Conservation (phyloP, 2,113 vertebrate species). For the Turdus rufiventris region DNA sequence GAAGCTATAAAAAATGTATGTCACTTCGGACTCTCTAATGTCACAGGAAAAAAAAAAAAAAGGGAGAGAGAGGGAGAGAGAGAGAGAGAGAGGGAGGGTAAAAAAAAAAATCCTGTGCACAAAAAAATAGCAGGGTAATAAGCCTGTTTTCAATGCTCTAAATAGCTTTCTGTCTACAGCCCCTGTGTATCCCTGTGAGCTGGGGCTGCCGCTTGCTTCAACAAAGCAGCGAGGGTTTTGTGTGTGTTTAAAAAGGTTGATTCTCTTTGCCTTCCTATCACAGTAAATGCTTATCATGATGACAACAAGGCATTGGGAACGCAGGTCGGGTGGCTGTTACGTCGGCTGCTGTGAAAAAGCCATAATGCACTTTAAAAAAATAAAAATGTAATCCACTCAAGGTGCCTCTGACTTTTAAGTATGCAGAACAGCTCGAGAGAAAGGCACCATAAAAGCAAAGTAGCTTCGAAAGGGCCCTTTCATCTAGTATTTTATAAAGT, state of each 20-base stretch:
- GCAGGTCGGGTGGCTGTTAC: conserved; percentile 30
- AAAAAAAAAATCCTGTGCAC: conserved; percentile 67
- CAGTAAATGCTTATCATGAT: conserved; percentile 64
- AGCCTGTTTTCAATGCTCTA: conserved; percentile 90
- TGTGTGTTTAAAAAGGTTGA: conserved; percentile 65
- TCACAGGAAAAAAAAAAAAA: conserved; percentile 80
- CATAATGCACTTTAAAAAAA: conserved; percentile 40
- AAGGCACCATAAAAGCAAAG: conserved; percentile 61
- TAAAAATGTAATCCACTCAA: conserved; percentile 56
- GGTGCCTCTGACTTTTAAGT: conserved; percentile 76
- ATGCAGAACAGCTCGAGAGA: conserved; percentile 68
- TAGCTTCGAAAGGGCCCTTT: conserved; percentile 70
- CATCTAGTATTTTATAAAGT: conserved; percentile 72
- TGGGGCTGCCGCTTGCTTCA: conserved; percentile 46
- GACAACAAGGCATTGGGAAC: conserved; percentile 63
- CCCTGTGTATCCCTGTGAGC: conserved; percentile 61
- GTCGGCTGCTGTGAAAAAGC: conserved; percentile 31
- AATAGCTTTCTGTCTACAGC: conserved; percentile 90
- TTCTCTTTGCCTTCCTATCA: conserved; percentile 70
- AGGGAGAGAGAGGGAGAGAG: neutral
- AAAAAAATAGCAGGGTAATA: conserved; percentile 88
- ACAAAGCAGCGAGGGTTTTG: conserved; percentile 53
- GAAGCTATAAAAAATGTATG: conserved; percentile 99
- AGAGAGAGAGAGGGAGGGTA: neutral
- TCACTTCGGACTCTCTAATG: conserved; percentile 99